Evolutionary conservation across 1,140 invertebrate species (phyloP), one percentile per base, ranked within the genome.

Genomic region (Saccostrea cuccullata): DNA sequence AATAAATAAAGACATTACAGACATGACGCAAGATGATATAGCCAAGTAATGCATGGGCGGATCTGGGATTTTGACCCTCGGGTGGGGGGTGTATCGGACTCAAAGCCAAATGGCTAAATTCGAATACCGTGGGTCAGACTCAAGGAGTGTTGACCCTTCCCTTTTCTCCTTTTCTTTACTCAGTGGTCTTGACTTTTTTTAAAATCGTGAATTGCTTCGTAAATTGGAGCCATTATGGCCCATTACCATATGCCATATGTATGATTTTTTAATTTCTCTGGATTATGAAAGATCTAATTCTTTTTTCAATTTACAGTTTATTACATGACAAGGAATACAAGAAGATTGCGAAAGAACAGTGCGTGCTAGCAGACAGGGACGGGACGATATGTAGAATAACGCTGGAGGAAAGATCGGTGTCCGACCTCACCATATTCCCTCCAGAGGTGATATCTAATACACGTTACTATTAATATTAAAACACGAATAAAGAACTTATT

Each of bases 341-440:
- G 82, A 47, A 55, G 40, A 55, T 84, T n/a, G 82, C 82, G 9
- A 47, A 23, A 36, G 82, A 84, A 55, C 82, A 84, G 55, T 84
- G 82, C 40, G 47, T 84, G 3, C 23, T 84, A 23, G 82, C 40
- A 9, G 82, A 84, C 82, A 84, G n/a, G 23, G 82, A 84, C 23
- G 82, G 82, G 55, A 55, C 55, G 47, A 84, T 84, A 23, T 84
- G 82, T 56, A 23, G 82, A 15, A 55, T 84, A 12, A 84, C 82
- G n/a, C 15, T 84, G 82, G 82, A 84, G 82, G 82, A 84, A 55
- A 47, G 82, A 30, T n/a, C 47, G 15, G 30, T 84, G 8, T 55
- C 36, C 2, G 82, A 84, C 23, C 8, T 84, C 23, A 56, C 23
- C 40, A 55, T 84, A 13, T 84, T 23, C 26, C 55, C 82, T 55